Conservation (phyloP, 2,113 vertebrate genomes). For the Nycticorax nycticorax region DNA sequence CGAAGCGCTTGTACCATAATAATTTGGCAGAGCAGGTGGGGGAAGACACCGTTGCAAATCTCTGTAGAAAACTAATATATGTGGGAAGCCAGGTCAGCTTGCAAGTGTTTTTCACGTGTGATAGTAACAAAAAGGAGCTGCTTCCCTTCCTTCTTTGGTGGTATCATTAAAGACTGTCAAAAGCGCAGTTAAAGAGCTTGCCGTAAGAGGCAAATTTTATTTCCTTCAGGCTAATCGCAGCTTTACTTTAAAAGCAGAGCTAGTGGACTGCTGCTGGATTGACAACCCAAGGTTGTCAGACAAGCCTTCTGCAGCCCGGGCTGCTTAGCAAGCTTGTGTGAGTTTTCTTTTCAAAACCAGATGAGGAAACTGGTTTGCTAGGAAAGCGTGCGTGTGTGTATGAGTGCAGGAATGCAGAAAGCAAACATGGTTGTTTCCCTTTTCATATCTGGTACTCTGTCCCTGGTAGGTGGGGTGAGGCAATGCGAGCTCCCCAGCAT, state of each 20-base stretch:
- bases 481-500: rapidly evolving
- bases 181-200: background rate
- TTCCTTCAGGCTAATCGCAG: background rate
- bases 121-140: background rate
- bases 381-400: background rate
- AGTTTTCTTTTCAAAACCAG: background rate
- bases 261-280: background rate
- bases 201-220: background rate
- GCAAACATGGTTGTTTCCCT: background rate
- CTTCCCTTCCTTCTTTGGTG: background rate
- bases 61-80: background rate
- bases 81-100: background rate
- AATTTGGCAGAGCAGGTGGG: slow-evolving; percentile 12
- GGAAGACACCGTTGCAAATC: background rate
- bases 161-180: background rate
- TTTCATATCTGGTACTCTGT: background rate
- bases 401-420: background rate
- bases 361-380: background rate
- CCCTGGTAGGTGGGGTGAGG: background rate
- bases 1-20: slow-evolving; percentile 4
- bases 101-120: background rate
- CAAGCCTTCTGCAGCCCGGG: background rate
- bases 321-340: background rate
- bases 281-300: background rate
- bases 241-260: background rate